Base-by-base conservation (phyloP, 2,797 vertebrate species). In the Pantherophis vulpinus region DNA sequence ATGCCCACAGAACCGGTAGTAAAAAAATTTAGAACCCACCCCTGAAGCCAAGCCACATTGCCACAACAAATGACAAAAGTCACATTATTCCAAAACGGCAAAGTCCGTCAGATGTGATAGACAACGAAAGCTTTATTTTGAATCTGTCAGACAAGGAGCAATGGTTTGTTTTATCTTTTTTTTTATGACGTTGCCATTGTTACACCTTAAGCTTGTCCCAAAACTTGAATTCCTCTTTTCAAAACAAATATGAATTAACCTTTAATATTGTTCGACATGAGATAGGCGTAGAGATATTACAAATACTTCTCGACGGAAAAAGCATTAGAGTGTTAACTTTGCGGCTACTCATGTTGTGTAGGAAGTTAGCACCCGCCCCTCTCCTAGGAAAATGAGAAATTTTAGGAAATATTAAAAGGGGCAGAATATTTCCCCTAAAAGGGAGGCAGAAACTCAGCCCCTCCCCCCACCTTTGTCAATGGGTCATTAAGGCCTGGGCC, bases 11-110 rank as follows among this genome's bases (percentile, higher is more conserved):
- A 37, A 37, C 37, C 37, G 2, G 37, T 37, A 37, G 37, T 37
- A 37, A 37, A 37, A 37, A 37, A 37, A 2, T 37, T 37, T 37
- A 37, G 37, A 37, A 37, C 37, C 37, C 37, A 37, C 37, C 37
- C 37, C 37, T 37, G 37, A 37, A 37, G 37, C 37, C 42, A 42
- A 42, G 42, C 42, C 3, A 42, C 42, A 42, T 42, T 42, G 42
- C 42, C 42, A 42, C 42, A 42, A 42, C 12, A 8, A 51, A 9
- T 56, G 20, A 70, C 93, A 90, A 47, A 95, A 95, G 13, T 59
- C 89, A 90, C 93, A 92, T 92, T 94, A 92, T 94, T 94, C 55
- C 83, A 13, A 95, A 91, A 94, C 2, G 4, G 27, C 1, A 14
- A 51, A 32, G 58, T 56, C 37, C 11, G 9, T 70, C 74, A 23